Conservation (phyloP, 1,140 invertebrate species). For the Acromyrmex charruanus region DNA sequence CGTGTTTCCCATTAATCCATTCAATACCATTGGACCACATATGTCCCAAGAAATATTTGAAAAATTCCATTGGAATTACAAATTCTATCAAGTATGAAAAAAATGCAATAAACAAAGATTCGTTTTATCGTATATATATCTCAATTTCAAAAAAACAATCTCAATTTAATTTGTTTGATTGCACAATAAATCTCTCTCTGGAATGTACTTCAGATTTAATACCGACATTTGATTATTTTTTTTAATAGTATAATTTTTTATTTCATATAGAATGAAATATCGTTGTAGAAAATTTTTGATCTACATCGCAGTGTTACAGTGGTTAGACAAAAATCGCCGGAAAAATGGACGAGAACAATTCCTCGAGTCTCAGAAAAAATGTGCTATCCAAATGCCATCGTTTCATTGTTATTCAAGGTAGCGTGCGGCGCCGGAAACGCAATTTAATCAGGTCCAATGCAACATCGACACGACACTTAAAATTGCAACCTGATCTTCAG, state of each 20-base stretch:
- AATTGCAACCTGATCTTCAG: constrained; percentile 77
- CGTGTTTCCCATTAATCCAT: constrained; percentile 24
- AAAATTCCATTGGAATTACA: constrained; percentile 48
- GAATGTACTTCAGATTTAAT: background rate
- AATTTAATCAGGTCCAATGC: constrained; percentile 78
- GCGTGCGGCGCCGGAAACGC: constrained; percentile 70
- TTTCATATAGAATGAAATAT: constrained; percentile 17
- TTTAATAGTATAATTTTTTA: background rate
- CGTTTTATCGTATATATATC: constrained; percentile 36
- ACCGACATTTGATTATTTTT: background rate
- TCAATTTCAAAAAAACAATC: constrained; percentile 23
- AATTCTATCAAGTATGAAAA: constrained; percentile 17
- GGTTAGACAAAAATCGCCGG: constrained; percentile 12
- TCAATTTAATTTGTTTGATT: constrained; percentile 25
- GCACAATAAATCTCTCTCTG: background rate
- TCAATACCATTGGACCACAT: background rate
- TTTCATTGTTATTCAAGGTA: constrained; percentile 81
- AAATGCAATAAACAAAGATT: constrained; percentile 43
- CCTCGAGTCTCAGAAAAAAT: constrained; percentile 32
- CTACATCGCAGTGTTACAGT: background rate
- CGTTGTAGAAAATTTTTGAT: background rate
- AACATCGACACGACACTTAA: constrained; percentile 76
- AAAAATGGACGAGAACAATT: constrained; percentile 18
- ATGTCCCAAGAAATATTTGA: constrained; percentile 46
- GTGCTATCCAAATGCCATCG: constrained; percentile 28